Conservation (phyloP, 2,113 vertebrate genomes). For the Ranitomeya variabilis region DNA sequence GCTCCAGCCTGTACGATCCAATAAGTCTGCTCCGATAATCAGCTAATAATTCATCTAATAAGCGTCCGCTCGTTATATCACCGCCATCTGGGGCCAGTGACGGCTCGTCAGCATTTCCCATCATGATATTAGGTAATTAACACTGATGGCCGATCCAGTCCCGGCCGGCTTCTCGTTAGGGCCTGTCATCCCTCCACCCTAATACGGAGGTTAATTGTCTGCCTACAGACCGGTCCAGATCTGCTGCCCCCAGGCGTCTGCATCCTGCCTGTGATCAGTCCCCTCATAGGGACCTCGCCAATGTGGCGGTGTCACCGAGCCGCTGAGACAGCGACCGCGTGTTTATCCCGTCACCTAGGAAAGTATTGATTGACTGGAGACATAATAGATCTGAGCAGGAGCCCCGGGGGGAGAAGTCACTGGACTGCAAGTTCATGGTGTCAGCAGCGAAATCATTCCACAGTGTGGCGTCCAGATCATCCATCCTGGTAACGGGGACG, state of each 20-base stretch:
- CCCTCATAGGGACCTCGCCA: not conserved
- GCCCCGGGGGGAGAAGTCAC: constrained; percentile 11
- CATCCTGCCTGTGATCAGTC: not conserved
- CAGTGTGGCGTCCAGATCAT: constrained; percentile 15
- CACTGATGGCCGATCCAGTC: constrained; percentile 7
- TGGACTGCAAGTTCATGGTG: constrained; percentile 30
- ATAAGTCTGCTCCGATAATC: not conserved
- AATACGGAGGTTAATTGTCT: not conserved
- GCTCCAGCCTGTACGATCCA: not conserved
- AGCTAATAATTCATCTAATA: not conserved
- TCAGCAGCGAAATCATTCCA: constrained; percentile 16
- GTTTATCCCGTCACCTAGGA: constrained; percentile 5
- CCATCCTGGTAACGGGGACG: not conserved
- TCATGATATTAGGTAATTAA: constrained; percentile 7
- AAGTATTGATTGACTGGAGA: constrained; percentile 32
- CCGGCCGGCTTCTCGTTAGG: not conserved
- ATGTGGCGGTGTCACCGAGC: not conserved
- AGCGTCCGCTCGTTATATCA: not conserved
- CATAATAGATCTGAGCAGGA: constrained; percentile 3
- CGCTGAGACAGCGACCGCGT: not conserved
- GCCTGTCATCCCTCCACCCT: not conserved
- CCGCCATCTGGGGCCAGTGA: not conserved
- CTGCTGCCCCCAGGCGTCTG: not conserved
- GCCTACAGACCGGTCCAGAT: not conserved
- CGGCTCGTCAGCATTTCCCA: not conserved